Evolutionary conservation across 2,888 invertebrate species (phyloP), one percentile per base, ranked within the genome.

Genomic region (Caenorhabditis japonica): DNA sequence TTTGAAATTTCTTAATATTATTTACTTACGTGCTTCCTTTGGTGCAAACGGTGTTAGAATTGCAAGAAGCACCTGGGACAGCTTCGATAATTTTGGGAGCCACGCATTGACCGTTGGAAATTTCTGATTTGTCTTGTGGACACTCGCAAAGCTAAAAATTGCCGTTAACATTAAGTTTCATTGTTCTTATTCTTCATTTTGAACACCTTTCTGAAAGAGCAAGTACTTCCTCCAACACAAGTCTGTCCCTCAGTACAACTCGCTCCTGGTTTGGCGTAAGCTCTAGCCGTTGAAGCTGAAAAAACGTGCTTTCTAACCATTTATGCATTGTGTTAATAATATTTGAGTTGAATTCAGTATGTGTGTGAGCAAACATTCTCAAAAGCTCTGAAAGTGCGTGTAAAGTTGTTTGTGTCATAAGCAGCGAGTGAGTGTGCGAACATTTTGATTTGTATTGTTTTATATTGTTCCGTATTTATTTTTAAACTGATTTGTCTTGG

Each of bases 131-230:
- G 44, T 83, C 77, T 8, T 71, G 34, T 25, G 85, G 85, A 51
- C 85, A 85, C 7, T 74, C 76, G 60, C 85, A 85, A 30, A 76
- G 66, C 84, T 85, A 51, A 51, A 83, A 59, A n/a, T n/a, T n/a
- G n/a, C n/a, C n/a, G n/a, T n/a, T 33, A 39, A 36, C 30, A 30
- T 30, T 10, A 30, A 30, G 30, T 30, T 30, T 30, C 7, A 30
- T 5, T 7, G 10, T 10, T 10, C 30, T 10, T 30, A 5, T 5
- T 10, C 5, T 30, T 30, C 30, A 3, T 13, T 17, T 3, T 25
- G 15, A 21, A 19, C 5, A 76, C 76, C 43, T 62, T 70, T 60
- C 71, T 58, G 41, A 49, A 69, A 10, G 76, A 68, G 60, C 85
- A 85, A 21, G 66, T 56, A 30, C 80, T 51, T 52, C 83, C 84